A percentile compares a stretch with the other conserved stretches of the same genome.
These are phyloP conservation scores for Asteroscopus sphinx DNA, from an alignment of 2,888 invertebrate genomes.

Conservation along the genomic window DNA sequence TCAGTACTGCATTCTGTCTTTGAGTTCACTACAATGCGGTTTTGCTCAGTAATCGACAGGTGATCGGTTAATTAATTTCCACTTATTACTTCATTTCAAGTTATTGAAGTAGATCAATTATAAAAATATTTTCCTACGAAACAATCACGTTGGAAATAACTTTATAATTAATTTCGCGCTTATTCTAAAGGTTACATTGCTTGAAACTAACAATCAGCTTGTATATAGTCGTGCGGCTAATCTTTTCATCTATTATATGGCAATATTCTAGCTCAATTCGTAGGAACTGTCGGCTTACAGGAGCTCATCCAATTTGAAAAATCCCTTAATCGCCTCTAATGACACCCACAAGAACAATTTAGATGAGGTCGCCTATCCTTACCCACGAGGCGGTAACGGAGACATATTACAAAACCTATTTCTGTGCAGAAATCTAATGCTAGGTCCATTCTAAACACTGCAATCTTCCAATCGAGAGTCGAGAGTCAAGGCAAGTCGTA, in stretches of 20 bases:
- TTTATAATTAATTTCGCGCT: background rate
- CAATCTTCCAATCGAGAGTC: conserved; percentile 63
- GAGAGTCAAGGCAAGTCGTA: conserved; percentile 60
- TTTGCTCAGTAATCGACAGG: conserved; percentile 7
- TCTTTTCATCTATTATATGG: background rate
- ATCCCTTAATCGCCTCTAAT: conserved; percentile 2
- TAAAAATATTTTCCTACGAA: background rate
- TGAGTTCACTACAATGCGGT: background rate
- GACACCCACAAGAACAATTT: conserved; percentile 5
- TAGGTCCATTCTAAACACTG: conserved; percentile 51
- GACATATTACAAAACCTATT: conserved; percentile 38
- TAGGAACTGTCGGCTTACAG: background rate
- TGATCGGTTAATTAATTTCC: conserved; percentile 11
- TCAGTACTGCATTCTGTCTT: conserved; percentile 8
- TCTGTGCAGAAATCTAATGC: conserved; percentile 41
- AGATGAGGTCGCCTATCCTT: conserved; percentile 4
- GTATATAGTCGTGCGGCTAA: background rate
- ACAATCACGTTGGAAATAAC: background rate
- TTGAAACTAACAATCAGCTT: background rate
- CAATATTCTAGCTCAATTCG: background rate
- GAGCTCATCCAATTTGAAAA: conserved; percentile 20
- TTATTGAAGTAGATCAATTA: background rate
- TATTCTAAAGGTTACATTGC: background rate
- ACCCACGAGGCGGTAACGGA: conserved; percentile 23
- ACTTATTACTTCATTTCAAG: conserved; percentile 1